phyloP scores from a whole-genome alignment of 2,888 invertebrate genomes.

The Fragum whitleyi region DNA sequence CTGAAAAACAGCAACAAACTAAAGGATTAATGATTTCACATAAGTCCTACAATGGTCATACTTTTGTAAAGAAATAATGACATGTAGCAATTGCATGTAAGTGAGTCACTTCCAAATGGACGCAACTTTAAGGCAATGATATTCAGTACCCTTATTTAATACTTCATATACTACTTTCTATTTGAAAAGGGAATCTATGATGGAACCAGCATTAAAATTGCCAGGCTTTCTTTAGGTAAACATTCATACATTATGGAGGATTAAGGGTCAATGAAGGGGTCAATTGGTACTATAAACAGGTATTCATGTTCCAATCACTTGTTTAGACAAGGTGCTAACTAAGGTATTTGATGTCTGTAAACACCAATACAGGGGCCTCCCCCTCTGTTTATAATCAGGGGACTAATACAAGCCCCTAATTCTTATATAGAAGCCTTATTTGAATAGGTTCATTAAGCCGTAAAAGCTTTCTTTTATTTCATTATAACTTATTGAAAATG shows the following conservation, averaged over 20 bases:
- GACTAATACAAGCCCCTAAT: constrained; percentile 37
- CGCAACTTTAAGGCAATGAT: too few species aligned
- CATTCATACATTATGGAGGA: background rate
- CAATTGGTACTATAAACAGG: constrained; percentile 9
- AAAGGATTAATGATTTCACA: too few species aligned
- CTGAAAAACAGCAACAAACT: too few species aligned
- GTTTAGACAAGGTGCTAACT: constrained; percentile 19
- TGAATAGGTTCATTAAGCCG: background rate
- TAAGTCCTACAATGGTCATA: too few species aligned
- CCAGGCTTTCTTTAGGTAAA: too few species aligned
- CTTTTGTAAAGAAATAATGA: too few species aligned
- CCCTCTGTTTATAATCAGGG: constrained; percentile 12
- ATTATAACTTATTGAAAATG: background rate
- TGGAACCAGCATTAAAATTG: too few species aligned
- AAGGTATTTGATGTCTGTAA: constrained; percentile 26
- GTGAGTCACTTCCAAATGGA: too few species aligned
- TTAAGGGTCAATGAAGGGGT: background rate
- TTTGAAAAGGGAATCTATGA: too few species aligned
- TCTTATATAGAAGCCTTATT: constrained; percentile 13
- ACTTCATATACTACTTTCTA: too few species aligned
- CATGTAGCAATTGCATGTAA: too few species aligned
- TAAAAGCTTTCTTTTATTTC: background rate
- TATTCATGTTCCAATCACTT: constrained; percentile 3
- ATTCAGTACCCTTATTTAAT: too few species aligned
- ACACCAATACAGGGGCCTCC: background rate